phyloP scores from a whole-genome alignment of 2,113 vertebrate species.

The Salvelinus alpinus region DNA sequence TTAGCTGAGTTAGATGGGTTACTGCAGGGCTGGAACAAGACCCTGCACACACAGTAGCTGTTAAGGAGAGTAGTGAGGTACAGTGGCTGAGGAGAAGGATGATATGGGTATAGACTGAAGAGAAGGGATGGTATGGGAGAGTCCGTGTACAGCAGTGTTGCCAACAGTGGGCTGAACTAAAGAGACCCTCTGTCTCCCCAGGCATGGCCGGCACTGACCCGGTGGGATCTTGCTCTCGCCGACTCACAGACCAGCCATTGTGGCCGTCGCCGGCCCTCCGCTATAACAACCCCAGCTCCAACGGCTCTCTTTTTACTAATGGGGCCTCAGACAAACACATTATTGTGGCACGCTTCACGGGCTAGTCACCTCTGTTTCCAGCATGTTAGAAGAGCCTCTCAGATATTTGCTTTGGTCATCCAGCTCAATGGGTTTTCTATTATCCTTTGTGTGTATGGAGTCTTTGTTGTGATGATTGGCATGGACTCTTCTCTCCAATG shows the following conservation, averaged over 20 bases:
- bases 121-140: too few species aligned
- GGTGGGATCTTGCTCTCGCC: conserved; percentile 41
- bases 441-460: background rate
- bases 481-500: background rate
- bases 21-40: too few species aligned
- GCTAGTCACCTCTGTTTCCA: conserved; percentile 17
- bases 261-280: conserved; percentile 35
- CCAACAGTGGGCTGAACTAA: background rate
- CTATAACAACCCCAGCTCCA: conserved; percentile 20
- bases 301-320: conserved; percentile 10
- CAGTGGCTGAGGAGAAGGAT: too few species aligned
- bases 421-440: conserved; percentile 8
- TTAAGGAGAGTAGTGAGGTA: too few species aligned
- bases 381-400: background rate
- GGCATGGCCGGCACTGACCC: conserved; percentile 20
- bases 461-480: background rate
- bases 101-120: too few species aligned
- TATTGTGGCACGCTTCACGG: conserved; percentile 14
- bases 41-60: too few species aligned
- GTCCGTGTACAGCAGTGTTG: too few species aligned
- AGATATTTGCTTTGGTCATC: conserved; percentile 53
- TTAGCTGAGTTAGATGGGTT: too few species aligned
- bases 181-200: background rate
- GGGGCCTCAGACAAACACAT: conserved; percentile 13
- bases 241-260: conserved; percentile 68